Evolutionary conservation across 2,797 vertebrate genomes (phyloP).

Genomic region (Megaceryle alcyon): DNA sequence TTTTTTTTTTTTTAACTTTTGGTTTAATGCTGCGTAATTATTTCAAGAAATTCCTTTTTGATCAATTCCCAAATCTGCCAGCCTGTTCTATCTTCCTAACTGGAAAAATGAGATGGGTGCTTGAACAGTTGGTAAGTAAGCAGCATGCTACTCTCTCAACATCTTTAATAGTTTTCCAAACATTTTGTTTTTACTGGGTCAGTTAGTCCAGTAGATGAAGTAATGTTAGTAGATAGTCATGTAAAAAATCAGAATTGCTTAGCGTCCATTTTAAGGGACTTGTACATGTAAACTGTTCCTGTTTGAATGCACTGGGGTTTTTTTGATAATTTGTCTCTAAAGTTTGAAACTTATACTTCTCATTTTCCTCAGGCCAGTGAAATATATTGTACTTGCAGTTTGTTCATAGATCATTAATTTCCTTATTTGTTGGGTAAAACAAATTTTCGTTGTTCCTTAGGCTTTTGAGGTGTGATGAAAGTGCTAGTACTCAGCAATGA

Average conservation of each 20-base stretch:
- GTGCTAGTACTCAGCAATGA: conserved; percentile 69
- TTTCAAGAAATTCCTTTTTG: conserved; percentile 81
- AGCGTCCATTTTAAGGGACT: conserved; percentile 68
- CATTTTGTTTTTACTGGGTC: conserved; percentile 69
- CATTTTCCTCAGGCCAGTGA: conserved; percentile 69
- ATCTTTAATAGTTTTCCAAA: conserved; percentile 75
- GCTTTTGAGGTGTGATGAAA: conserved; percentile 74
- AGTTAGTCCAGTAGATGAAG: conserved; percentile 51
- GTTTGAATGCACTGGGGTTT: conserved; percentile 65
- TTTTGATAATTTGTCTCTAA: conserved; percentile 68
- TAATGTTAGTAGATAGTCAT: conserved; percentile 26
- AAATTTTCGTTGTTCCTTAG: conserved; percentile 59
- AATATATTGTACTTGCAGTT: conserved; percentile 61
- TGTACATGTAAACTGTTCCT: conserved; percentile 26
- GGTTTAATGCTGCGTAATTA: conserved; percentile 78
- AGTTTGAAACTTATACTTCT: conserved; percentile 74
- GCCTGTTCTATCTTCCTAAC: conserved; percentile 83
- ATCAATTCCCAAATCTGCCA: conserved; percentile 83
- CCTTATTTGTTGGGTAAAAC: conserved; percentile 54
- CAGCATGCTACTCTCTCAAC: conserved; percentile 78
- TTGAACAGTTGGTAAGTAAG: conserved; percentile 84
- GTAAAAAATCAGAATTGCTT: conserved; percentile 55
- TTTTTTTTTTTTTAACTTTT: conserved; percentile 56
- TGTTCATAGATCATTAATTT: conserved; percentile 66
- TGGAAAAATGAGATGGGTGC: conserved; percentile 82